These are phyloP conservation scores for Zootermopsis nevadensis DNA, from an alignment of 2,888 invertebrate genomes.

Conservation along the genomic window DNA sequence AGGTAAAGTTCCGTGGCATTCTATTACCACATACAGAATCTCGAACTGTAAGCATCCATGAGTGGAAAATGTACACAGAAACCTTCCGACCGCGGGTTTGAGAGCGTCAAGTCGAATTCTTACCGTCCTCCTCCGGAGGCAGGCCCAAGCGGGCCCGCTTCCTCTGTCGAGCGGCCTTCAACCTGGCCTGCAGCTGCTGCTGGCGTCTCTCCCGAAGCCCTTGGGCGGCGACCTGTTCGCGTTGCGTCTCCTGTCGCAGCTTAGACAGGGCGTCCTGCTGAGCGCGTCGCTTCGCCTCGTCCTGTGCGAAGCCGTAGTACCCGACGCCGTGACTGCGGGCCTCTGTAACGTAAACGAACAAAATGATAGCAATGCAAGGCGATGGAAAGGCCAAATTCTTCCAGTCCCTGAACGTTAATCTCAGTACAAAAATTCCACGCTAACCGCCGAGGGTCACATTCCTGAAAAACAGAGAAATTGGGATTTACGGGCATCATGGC, in stretches of 20 bases:
- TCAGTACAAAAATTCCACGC: too few species aligned
- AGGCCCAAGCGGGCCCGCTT: slow-evolving; percentile 78
- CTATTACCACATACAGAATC: too few species aligned
- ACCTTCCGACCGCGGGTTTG: too few species aligned
- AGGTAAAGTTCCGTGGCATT: too few species aligned
- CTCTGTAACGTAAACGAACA: slow-evolving; percentile 68
- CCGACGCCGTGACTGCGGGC: slow-evolving; percentile 92
- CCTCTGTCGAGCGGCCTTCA: slow-evolving; percentile 79
- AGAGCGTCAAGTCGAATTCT: neutral
- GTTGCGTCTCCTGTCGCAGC: slow-evolving; percentile 76
- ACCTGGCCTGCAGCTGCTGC: slow-evolving; percentile 73
- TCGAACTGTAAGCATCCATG: too few species aligned
- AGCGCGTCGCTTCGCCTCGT: slow-evolving; percentile 79
- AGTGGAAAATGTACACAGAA: too few species aligned
- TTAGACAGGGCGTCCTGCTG: slow-evolving; percentile 84
- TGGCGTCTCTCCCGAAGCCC: slow-evolving; percentile 67
- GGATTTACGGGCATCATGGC: too few species aligned
- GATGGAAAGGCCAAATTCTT: too few species aligned
- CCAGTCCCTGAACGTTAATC: too few species aligned
- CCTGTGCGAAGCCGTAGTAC: slow-evolving; percentile 90
- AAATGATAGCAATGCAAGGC: too few species aligned
- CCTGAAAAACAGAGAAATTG: too few species aligned
- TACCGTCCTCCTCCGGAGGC: slow-evolving; percentile 67
- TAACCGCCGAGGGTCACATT: too few species aligned
- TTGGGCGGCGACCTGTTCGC: slow-evolving; percentile 74